phyloP scores from a whole-genome alignment of 2,888 invertebrate genomes.

The Chelonus formosanus region DNA sequence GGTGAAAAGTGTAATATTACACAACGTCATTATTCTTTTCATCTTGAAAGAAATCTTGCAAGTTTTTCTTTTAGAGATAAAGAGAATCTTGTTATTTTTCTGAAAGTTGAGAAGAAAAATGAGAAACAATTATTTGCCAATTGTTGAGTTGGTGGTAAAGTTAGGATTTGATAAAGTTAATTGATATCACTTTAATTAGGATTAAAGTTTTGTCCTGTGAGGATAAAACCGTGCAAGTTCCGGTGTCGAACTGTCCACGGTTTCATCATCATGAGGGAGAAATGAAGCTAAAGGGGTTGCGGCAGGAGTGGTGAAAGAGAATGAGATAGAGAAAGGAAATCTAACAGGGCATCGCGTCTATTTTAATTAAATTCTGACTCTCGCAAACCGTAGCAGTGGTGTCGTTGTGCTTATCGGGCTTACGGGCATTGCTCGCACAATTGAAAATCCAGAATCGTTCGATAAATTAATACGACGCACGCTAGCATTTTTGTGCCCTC shows the following conservation, averaged over 20 bases:
- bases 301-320: constrained; percentile 17
- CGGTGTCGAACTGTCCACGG: background rate
- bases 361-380: constrained; percentile 64
- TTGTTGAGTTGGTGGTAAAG: constrained; percentile 38
- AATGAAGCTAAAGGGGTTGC: background rate
- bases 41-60: constrained; percentile 1
- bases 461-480: constrained; percentile 49
- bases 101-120: constrained; percentile 31
- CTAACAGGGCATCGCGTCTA: constrained; percentile 40
- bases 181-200: constrained; percentile 49
- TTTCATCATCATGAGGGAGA: background rate
- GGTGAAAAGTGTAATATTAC: background rate
- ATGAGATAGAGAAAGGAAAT: constrained; percentile 17
- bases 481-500: constrained; percentile 32
- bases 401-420: constrained; percentile 31
- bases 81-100: no score
- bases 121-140: constrained; percentile 44
- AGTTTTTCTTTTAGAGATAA: background rate
- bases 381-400: constrained; percentile 43
- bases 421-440: constrained; percentile 39
- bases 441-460: constrained; percentile 46
- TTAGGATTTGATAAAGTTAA: constrained; percentile 56
- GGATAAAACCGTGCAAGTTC: no score
- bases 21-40: background rate
- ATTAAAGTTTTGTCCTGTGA: constrained; percentile 18